These are phyloP conservation scores for Crenichthys baileyi DNA, from an alignment of 2,797 vertebrate genomes.

Conservation along the genomic window DNA sequence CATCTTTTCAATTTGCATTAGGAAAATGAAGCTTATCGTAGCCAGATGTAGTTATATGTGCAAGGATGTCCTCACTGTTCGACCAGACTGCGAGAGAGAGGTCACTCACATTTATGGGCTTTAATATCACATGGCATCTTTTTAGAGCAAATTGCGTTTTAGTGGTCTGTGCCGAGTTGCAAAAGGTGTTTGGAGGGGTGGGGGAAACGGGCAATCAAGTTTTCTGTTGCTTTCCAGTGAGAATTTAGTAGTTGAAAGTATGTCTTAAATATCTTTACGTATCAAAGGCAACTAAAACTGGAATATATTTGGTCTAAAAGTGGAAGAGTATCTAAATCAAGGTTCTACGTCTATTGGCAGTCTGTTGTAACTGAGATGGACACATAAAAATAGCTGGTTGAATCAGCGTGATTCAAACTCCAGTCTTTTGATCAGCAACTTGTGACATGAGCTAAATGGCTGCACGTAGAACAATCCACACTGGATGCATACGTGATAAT, in stretches of 20 bases:
- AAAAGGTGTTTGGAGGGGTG: too few species aligned
- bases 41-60: not conserved
- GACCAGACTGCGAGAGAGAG: not conserved
- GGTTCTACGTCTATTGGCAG: not conserved
- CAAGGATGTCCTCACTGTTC: not conserved
- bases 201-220: not conserved
- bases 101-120: not conserved
- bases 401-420: not conserved
- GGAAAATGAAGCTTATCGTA: not conserved
- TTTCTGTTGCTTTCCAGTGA: not conserved
- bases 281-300: not conserved
- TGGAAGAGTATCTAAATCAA: not conserved
- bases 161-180: not conserved
- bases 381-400: not conserved
- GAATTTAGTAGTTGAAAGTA: not conserved
- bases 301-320: not conserved
- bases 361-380: too few species aligned
- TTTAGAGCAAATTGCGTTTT: not conserved
- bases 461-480: not conserved
- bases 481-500: not conserved
- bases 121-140: not conserved
- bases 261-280: not conserved
- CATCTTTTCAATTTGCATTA: not conserved
- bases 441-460: not conserved
- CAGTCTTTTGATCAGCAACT: not conserved